Evolutionary conservation across 2,888 invertebrate species (phyloP), one percentile per base, ranked within the genome.

Genomic region (Drosophila anceps): DNA sequence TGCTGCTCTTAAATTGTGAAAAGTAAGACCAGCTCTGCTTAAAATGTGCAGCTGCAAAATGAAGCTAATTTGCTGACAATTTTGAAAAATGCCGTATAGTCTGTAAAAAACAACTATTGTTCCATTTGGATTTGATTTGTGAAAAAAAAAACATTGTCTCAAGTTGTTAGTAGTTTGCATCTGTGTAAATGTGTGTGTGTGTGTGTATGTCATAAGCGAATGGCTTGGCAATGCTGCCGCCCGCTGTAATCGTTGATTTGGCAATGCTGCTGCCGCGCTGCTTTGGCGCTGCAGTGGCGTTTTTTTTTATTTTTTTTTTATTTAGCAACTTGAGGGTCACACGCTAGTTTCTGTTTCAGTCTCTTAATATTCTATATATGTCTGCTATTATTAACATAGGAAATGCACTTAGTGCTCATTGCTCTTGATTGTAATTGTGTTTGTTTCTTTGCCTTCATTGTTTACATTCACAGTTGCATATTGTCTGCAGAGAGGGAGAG

Each of bases 181-280:
- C 18, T 72, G 64, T 61, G 62, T 69, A 55, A 12, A 12, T 48
- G 57, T 69, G 54, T 53, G 46, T 24, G 24, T 55, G 48, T 63
- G 44, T 31, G 55, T 69, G 67, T 75, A 67, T 68, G 67, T 69
- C 58, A 50, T 54, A 33, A 66, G 65, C 57, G 60, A 65, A 70
- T 68, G 54, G 69, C 81, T 77, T 79, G 79, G 81, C 79, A 79
- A 81, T 81, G 78, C 81, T 81, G 77, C 77, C 65, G 67, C 69
- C 76, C 64, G 69, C 65, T 79, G 80, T 65, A 76, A 54, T 62
- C 79, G 84, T 87, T 70, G 81, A 87, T 82, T 84, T 84, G 83
- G 87, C 83, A 84, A 84, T 83, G 84, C 88, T 83, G 84, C 88
- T 76, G 79, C 59, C 59, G 64, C 63, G 55, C 63, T 75, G 76